Conservation (phyloP, 2,797 vertebrate genomes). For the Melanogrammus aeglefinus region DNA sequence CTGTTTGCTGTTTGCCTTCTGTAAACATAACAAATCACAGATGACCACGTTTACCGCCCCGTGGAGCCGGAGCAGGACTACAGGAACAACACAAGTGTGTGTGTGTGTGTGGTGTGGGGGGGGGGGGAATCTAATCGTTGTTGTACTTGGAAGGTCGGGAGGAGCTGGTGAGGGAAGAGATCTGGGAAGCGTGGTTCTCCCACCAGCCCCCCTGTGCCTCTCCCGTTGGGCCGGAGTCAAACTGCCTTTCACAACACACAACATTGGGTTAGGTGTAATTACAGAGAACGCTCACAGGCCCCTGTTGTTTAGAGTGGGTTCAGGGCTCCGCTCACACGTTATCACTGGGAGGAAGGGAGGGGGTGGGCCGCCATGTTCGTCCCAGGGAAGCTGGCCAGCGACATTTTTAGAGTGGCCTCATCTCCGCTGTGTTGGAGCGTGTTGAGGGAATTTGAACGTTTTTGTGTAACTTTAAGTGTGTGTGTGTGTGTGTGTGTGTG, state of each 20-base stretch:
- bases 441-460: constrained; percentile 22
- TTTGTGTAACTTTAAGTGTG: neutral
- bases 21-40: constrained; percentile 58
- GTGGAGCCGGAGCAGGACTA: constrained; percentile 31
- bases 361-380: constrained; percentile 19
- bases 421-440: constrained; percentile 34
- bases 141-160: constrained; percentile 14
- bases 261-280: neutral
- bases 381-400: constrained; percentile 13
- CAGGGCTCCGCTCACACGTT: neutral
- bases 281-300: neutral
- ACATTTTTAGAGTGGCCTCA: constrained; percentile 1
- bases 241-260: neutral
- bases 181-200: neutral
- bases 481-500: constrained; percentile 12
- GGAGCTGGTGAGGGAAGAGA: neutral
- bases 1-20: constrained; percentile 61
- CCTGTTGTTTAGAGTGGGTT: neutral
- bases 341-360: neutral
- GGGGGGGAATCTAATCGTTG: constrained; percentile 30
- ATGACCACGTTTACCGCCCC: constrained; percentile 55
- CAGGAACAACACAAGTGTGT: constrained; percentile 36
- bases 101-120: neutral
- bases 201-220: neutral
- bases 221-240: neutral